A percentile compares a stretch with the other conserved stretches of the same genome.
phyloP scores from a whole-genome alignment of 2,797 vertebrate species.

The Typhlichthys subterraneus region DNA sequence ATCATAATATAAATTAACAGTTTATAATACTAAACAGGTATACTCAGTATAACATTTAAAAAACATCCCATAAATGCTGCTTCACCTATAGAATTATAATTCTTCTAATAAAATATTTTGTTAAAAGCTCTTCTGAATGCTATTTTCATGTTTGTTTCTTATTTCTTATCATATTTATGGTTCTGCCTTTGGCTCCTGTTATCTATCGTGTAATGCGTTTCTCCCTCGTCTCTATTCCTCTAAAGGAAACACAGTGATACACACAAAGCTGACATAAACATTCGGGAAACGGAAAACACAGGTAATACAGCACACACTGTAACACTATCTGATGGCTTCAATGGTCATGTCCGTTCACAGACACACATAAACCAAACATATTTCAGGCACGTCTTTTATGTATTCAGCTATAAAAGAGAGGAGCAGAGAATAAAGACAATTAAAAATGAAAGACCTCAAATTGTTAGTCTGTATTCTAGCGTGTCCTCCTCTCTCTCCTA shows the following conservation, averaged over 20 bases:
- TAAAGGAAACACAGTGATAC: slow-evolving; percentile 23
- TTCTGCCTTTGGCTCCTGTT: slow-evolving; percentile 3
- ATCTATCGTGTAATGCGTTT: slow-evolving; percentile 6
- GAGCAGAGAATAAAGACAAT: slow-evolving; percentile 30
- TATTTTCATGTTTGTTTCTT: slow-evolving; percentile 27
- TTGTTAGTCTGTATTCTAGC: slow-evolving; percentile 27
- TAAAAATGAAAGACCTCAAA: slow-evolving; percentile 18
- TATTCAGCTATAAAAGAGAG: slow-evolving; percentile 43
- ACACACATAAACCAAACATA: slow-evolving; percentile 1
- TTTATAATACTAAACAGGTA: slow-evolving; percentile 32
- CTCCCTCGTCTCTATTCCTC: slow-evolving; percentile 15
- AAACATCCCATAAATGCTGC: slow-evolving; percentile 7
- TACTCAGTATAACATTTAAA: slow-evolving; percentile 27
- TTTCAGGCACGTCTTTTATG: slow-evolving; percentile 52
- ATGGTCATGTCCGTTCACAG: slow-evolving; percentile 39
- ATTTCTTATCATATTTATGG: slow-evolving; percentile 16
- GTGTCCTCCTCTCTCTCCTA: slow-evolving; percentile 25
- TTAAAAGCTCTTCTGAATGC: slow-evolving; percentile 25
- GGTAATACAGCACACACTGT: slow-evolving; percentile 26
- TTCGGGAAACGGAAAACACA: slow-evolving; percentile 15
- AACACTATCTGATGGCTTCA: slow-evolving; percentile 40
- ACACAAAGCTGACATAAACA: slow-evolving; percentile 11
- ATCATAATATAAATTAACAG: slow-evolving; percentile 62
- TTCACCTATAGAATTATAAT: slow-evolving; percentile 32
- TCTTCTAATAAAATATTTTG: slow-evolving; percentile 19